Percentiles rank a stretch among this genome's conserved stretches.
phyloP scores from a whole-genome alignment of 2,797 vertebrate species.

The Oophaga sylvatica region DNA sequence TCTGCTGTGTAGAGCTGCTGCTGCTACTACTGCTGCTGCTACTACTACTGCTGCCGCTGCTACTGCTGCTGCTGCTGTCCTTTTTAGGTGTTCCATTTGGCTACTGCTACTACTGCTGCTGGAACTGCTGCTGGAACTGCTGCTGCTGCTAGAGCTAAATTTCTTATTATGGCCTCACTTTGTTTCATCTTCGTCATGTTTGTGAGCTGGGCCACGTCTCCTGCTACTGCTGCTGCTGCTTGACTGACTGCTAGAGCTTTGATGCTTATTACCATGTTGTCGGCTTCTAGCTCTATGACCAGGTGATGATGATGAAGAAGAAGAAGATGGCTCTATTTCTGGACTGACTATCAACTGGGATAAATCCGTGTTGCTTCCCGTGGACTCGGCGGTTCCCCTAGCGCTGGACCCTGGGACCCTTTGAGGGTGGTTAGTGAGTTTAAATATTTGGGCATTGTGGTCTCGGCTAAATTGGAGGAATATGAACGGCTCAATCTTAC shows the following conservation, averaged over 20 bases:
- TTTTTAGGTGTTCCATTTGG: background rate
- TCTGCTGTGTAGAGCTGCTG: fast-evolving
- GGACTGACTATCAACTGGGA: no score
- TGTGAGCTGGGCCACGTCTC: fast-evolving
- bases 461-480: no score
- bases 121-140: background rate
- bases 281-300: background rate
- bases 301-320: slow-evolving; percentile 46
- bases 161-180: background rate
- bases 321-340: no score
- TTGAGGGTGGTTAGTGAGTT: no score
- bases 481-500: no score
- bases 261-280: background rate
- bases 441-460: no score
- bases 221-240: fast-evolving
- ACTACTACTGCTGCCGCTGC: background rate
- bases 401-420: no score
- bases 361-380: no score
- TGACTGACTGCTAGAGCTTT: fast-evolving
- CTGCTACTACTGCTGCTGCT: slow-evolving; percentile 36
- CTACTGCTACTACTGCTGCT: slow-evolving; percentile 27
- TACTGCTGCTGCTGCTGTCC: background rate
- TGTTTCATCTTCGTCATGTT: fast-evolving
- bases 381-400: no score
- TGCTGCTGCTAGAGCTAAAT: background rate